Evolutionary conservation across 1,140 invertebrate genomes (phyloP).

Genomic region (Drosophila equinoxialis): DNA sequence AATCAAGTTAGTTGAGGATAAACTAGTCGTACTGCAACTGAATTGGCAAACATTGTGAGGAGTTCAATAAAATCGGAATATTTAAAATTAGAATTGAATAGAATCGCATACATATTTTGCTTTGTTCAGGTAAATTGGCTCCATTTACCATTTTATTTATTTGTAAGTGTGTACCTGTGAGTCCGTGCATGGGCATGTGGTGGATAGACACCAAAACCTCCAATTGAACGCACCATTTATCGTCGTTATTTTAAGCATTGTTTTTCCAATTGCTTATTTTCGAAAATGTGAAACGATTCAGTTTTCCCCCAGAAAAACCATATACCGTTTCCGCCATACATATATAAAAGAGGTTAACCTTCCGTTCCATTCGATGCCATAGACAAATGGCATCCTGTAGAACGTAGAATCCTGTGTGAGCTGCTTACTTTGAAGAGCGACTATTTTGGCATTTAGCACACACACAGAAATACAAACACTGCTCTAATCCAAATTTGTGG

Average conservation of each 20-base stretch:
- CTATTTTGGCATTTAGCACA: constrained; percentile 11
- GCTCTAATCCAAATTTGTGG: constrained; percentile 53
- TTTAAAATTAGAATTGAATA: background rate
- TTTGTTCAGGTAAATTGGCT: constrained; percentile 2
- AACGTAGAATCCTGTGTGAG: constrained; percentile 17
- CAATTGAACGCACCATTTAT: constrained; percentile 5
- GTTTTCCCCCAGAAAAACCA: constrained; percentile 10
- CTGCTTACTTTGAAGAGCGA: constrained; percentile 21
- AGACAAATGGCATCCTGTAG: constrained; percentile 23
- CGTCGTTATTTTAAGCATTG: constrained; percentile 17
- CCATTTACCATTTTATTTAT: constrained; percentile 1
- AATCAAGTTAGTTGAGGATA: constrained; percentile 4
- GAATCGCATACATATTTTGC: background rate
- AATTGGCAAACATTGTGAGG: background rate
- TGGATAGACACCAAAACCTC: constrained; percentile 4
- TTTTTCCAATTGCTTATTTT: constrained; percentile 23
- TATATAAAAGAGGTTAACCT: background rate
- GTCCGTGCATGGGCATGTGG: background rate
- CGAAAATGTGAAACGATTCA: constrained; percentile 8
- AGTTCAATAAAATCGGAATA: background rate
- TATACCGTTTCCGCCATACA: background rate
- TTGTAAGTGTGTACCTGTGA: background rate
- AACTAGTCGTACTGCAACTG: background rate
- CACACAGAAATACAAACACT: background rate
- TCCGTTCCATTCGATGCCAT: constrained; percentile 16